phyloP scores from a whole-genome alignment of 2,888 invertebrate species.

The Alcis repandata region DNA sequence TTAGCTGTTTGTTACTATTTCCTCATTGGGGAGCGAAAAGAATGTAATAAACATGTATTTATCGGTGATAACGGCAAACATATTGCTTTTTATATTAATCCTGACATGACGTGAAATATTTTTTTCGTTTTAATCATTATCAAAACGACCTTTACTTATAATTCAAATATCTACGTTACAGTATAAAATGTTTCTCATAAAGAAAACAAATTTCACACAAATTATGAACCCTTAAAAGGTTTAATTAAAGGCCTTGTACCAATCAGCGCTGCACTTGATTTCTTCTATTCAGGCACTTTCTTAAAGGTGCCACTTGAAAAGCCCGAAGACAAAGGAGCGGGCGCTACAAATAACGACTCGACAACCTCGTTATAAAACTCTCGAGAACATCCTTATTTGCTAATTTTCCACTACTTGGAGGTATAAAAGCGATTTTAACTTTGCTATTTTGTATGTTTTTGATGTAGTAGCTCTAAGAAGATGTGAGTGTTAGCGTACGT shows the following conservation, averaged over 20 bases:
- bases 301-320: conserved; percentile 28
- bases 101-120: not conserved
- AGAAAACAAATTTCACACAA: conserved; percentile 7
- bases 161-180: not conserved
- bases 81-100: conserved; percentile 15
- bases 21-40: conserved; percentile 16
- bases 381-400: conserved; percentile 40
- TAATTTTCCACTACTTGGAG: conserved; percentile 48
- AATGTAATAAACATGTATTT: conserved; percentile 24
- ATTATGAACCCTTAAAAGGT: conserved; percentile 3
- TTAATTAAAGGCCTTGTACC: conserved; percentile 18
- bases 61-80: conserved; percentile 13
- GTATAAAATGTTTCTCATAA: not conserved
- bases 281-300: conserved; percentile 34
- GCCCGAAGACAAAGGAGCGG: conserved; percentile 32
- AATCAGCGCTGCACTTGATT: conserved; percentile 28
- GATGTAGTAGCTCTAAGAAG: conserved; percentile 42
- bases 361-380: conserved; percentile 53
- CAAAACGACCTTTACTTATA: not conserved
- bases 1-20: conserved; percentile 28
- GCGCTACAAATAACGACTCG: conserved; percentile 44
- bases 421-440: conserved; percentile 33
- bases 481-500: conserved; percentile 55
- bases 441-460: conserved; percentile 26
- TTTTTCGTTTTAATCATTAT: not conserved